A percentile compares a stretch with the other conserved stretches of the same genome.
Conservation (phyloP, 1,140 invertebrate genomes). For the Lutraria rhynchaena region DNA sequence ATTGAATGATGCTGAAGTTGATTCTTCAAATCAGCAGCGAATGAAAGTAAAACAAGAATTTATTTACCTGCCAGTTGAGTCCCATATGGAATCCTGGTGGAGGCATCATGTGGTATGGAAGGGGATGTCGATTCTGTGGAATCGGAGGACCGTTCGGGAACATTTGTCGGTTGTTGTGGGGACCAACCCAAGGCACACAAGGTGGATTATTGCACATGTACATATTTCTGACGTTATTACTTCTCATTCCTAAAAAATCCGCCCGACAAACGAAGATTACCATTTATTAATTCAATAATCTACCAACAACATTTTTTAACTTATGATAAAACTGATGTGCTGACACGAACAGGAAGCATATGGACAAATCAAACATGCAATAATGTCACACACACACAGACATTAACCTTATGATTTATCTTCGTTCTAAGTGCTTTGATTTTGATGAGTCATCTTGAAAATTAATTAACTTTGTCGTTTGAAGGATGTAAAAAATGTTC, state of each 20-base stretch:
- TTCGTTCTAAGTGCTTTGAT: too few species aligned
- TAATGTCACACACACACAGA: too few species aligned
- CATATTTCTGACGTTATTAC: slow-evolving; percentile 31
- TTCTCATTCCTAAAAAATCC: slow-evolving; percentile 9
- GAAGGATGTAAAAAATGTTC: background rate
- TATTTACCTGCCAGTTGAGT: background rate
- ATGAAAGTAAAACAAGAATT: background rate
- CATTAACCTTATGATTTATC: too few species aligned
- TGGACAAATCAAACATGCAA: background rate
- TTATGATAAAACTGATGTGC: too few species aligned
- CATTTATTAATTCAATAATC: too few species aligned
- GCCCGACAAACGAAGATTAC: too few species aligned
- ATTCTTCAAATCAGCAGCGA: background rate
- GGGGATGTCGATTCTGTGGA: background rate
- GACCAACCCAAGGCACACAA: slow-evolving; percentile 13
- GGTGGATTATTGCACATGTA: slow-evolving; percentile 46
- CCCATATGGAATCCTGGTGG: slow-evolving; percentile 6
- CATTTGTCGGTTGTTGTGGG: slow-evolving; percentile 9
- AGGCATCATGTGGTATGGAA: slow-evolving; percentile 41
- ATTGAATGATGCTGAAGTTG: background rate
- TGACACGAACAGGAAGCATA: background rate
- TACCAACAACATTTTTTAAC: too few species aligned
- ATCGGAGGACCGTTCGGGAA: slow-evolving; percentile 3
- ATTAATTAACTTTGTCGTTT: background rate
- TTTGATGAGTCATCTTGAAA: background rate